These are phyloP conservation scores for Eupsilia transversa DNA, from an alignment of 2,888 invertebrate genomes.

Conservation along the genomic window DNA sequence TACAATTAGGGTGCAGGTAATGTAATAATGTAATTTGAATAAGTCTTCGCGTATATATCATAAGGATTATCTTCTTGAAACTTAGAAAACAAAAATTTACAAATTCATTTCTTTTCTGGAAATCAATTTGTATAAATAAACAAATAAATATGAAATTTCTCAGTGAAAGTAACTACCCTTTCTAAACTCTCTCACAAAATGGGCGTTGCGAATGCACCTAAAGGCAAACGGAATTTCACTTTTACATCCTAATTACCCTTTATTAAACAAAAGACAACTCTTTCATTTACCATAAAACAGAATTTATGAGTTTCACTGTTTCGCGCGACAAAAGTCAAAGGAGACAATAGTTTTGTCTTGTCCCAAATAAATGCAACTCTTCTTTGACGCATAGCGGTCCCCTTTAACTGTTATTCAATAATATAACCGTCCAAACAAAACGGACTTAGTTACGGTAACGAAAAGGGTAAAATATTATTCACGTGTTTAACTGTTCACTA, in stretches of 20 bases:
- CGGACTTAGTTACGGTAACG: conserved; percentile 84
- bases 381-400: conserved; percentile 83
- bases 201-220: conserved; percentile 80
- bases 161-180: conserved; percentile 86
- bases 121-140: conserved; percentile 25
- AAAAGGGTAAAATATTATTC: conserved; percentile 83
- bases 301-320: conserved; percentile 84
- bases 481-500: conserved; percentile 68
- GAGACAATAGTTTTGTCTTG: conserved; percentile 73
- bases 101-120: conserved; percentile 32
- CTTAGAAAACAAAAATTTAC: background rate
- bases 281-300: conserved; percentile 76
- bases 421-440: conserved; percentile 78
- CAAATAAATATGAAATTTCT: conserved; percentile 64
- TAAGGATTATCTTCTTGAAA: conserved; percentile 3
- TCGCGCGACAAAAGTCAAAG: conserved; percentile 78
- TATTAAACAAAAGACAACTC: conserved; percentile 76
- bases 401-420: conserved; percentile 80
- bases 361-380: conserved; percentile 88
- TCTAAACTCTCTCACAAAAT: conserved; percentile 71
- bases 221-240: conserved; percentile 85
- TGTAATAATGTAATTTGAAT: conserved; percentile 3
- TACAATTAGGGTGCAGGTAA: no score
- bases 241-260: conserved; percentile 89
- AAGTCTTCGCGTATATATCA: background rate